Percentiles rank a stretch among this genome's conserved stretches.
These are phyloP conservation scores for Eledona agricola DNA, from an alignment of 2,888 invertebrate species.

Conservation along the genomic window DNA sequence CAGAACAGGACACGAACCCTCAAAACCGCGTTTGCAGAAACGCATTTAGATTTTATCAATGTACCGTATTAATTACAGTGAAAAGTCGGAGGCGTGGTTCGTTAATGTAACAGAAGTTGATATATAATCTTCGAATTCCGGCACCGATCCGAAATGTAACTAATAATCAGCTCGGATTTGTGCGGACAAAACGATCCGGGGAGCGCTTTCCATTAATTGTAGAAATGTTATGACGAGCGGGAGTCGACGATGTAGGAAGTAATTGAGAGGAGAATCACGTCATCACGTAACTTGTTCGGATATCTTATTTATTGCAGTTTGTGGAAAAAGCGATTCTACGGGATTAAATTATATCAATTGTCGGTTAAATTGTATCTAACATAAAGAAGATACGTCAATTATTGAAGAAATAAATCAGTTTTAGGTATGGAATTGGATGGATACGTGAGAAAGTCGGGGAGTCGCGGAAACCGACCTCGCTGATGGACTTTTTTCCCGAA, in stretches of 20 bases:
- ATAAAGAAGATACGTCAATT: conserved; percentile 56
- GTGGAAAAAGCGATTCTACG: conserved; percentile 37
- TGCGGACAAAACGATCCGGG: background rate
- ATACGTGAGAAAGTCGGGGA: conserved; percentile 50
- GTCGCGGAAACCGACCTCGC: conserved; percentile 34
- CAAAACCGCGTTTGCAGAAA: conserved; percentile 2
- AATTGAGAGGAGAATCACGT: conserved; percentile 27
- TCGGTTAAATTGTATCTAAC: conserved; percentile 50
- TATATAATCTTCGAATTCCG: conserved; percentile 37
- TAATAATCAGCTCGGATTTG: conserved; percentile 14
- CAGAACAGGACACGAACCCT: conserved; percentile 4
- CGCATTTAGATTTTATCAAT: conserved; percentile 32
- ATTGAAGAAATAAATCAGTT: conserved; percentile 53
- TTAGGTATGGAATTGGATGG: conserved; percentile 48
- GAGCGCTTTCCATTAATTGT: conserved; percentile 3
- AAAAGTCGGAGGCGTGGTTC: conserved; percentile 50
- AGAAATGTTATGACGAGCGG: conserved; percentile 10
- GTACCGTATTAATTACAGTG: conserved; percentile 48
- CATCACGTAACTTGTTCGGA: conserved; percentile 21
- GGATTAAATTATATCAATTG: conserved; percentile 55
- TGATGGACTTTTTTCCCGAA: conserved; percentile 17
- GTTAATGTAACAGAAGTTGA: conserved; percentile 51
- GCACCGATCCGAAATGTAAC: conserved; percentile 32
- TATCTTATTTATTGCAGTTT: conserved; percentile 28
- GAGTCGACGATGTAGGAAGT: conserved; percentile 18